phyloP scores from a whole-genome alignment of 2,113 vertebrate genomes.

The Dinomys branickii region DNA sequence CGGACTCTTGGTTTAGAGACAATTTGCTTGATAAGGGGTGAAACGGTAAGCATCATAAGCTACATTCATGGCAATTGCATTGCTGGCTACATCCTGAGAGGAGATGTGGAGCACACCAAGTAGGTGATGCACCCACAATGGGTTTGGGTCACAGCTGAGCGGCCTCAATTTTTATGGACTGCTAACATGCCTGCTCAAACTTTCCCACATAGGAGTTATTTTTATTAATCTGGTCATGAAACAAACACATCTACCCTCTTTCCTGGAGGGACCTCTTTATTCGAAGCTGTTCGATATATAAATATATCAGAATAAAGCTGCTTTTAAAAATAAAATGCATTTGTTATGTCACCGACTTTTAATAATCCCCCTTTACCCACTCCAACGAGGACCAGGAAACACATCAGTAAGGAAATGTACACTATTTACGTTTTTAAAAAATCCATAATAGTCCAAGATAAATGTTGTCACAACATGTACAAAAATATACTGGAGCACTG shows the following conservation, averaged over 20 bases:
- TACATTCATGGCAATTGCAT: not conserved
- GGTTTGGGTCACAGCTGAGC: not conserved
- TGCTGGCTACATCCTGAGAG: not conserved
- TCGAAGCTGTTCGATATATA: not conserved
- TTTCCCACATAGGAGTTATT: not conserved
- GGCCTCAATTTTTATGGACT: not conserved
- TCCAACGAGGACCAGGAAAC: not conserved
- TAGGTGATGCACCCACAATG: not conserved
- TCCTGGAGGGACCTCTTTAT: not conserved
- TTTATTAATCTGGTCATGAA: not conserved
- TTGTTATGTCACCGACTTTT: not conserved
- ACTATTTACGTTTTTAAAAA: not conserved
- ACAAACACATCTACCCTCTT: not conserved
- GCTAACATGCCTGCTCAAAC: not conserved
- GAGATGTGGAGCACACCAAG: not conserved
- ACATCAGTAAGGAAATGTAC: not conserved
- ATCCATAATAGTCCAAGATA: not conserved
- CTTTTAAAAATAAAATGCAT: not conserved
- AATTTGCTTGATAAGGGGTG: not conserved
- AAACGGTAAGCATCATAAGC: not conserved
- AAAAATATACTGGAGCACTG: not conserved
- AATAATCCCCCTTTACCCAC: not conserved
- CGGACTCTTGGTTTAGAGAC: not conserved
- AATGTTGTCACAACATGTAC: not conserved
- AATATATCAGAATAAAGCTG: not conserved